Conservation (phyloP, 2,888 invertebrate genomes). For the Brachynemurus nebulosus region DNA sequence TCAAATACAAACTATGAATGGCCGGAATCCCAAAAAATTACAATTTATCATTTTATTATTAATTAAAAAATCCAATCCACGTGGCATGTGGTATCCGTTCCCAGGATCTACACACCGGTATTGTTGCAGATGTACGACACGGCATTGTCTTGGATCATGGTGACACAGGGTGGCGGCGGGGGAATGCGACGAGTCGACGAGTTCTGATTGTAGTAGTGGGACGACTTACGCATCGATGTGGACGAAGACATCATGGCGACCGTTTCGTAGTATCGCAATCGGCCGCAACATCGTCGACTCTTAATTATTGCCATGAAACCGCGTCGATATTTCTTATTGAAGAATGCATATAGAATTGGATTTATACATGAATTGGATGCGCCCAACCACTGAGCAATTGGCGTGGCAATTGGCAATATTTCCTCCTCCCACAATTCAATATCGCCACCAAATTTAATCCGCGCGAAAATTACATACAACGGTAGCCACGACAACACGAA, state of each 20-base stretch:
- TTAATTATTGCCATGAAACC: conserved; percentile 82
- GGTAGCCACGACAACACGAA: conserved; percentile 91
- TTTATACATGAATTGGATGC: conserved; percentile 92
- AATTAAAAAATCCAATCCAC: no score
- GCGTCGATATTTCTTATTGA: conserved; percentile 83
- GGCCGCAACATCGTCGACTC: conserved; percentile 73
- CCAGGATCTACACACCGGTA: conserved; percentile 49
- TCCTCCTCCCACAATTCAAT: conserved; percentile 67
- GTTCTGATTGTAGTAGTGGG: conserved; percentile 64
- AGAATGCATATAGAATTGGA: conserved; percentile 86
- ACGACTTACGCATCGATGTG: conserved; percentile 72
- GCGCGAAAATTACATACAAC: conserved; percentile 75
- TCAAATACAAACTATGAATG: not conserved
- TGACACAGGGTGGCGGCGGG: conserved; percentile 26
- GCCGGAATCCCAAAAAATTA: not conserved
- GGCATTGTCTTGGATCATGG: conserved; percentile 27
- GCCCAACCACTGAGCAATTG: conserved; percentile 85
- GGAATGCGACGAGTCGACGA: conserved; percentile 31
- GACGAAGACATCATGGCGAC: conserved; percentile 76
- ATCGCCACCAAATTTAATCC: conserved; percentile 69
- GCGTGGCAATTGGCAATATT: conserved; percentile 64
- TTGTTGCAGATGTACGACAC: conserved; percentile 50
- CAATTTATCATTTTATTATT: no score
- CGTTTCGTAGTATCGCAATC: conserved; percentile 73
- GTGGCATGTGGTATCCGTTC: not conserved